Evolutionary conservation across 1,140 invertebrate genomes (phyloP), one percentile per base, ranked within the genome.

Genomic region (Oncopodura yosiiana): DNA sequence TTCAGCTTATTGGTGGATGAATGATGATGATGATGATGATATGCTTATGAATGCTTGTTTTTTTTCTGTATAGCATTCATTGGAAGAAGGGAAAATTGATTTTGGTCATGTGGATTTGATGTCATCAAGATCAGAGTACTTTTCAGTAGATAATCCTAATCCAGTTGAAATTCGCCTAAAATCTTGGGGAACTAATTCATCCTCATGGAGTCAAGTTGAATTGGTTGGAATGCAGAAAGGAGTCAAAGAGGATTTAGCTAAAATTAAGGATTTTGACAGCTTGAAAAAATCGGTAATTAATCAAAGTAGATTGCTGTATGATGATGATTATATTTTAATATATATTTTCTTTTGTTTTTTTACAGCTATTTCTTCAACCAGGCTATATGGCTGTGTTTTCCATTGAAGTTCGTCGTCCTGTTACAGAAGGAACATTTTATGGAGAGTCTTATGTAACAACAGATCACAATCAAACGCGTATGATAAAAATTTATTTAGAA

Each of bases 111-210:
- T 87, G n/a, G 80, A 82, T 32, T 78, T 81, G 51, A 77, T 78
- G 8, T 80, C 80, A 32, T 74, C 75, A 46, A 78, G 81, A 57
- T 77, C 80, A 60, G 76, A 82, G 29, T 76, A 79, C 60, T 84
- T 87, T 70, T 79, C 81, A 24, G 64, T 87, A n/a, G 72, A 80
- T 53, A 87, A 87, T 71, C 75, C 80, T 58, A 87, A 87, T 70
- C 85, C 84, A 16, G 78, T 87, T 19, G 76, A 78, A 65, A 76
- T 87, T 55, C 75, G 77, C 56, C 67, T 86, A 19, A 76, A 76
- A 59, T 76, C 78, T 18, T 81, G 81, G 74, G 76, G 78, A 34
- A 78, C 80, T 5, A 84, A 83, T 62, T 75, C 82, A 66, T n/a
- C n/a, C n/a, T 76, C 78, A n/a, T 74, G 75, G 42, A 75, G 78